A percentile compares a stretch with the other conserved stretches of the same genome.
These are phyloP conservation scores for Orientallactaga sibirica DNA, from an alignment of 2,797 vertebrate species.

Conservation along the genomic window DNA sequence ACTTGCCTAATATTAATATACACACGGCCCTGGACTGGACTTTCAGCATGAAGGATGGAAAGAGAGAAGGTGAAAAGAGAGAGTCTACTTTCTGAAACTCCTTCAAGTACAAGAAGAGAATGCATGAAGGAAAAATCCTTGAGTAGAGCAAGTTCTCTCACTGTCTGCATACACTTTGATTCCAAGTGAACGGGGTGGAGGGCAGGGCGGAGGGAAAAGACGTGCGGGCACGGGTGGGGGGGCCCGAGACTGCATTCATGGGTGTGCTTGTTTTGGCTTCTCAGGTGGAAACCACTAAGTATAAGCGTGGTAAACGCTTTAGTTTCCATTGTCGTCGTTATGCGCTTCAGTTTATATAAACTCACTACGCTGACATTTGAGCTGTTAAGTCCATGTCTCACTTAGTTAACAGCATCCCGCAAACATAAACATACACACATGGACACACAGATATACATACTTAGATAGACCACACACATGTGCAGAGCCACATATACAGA, in stretches of 20 bases:
- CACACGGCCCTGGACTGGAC: too few species aligned
- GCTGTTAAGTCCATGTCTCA: conserved; percentile 18
- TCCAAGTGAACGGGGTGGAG: not conserved
- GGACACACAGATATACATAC: not conserved
- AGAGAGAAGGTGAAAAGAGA: too few species aligned
- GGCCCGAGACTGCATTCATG: not conserved
- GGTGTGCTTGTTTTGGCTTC: not conserved
- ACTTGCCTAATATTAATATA: too few species aligned
- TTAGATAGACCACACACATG: not conserved
- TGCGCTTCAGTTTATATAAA: not conserved
- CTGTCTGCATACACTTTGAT: not conserved
- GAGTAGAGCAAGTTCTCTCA: not conserved
- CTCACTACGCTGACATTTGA: not conserved
- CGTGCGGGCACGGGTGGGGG: not conserved
- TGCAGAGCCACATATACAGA: not conserved
- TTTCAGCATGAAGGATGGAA: not conserved
- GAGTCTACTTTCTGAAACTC: conserved; percentile 27
- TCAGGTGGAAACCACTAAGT: conserved; percentile 31
- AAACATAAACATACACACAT: not conserved
- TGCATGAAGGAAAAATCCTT: not conserved
- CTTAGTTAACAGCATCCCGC: conserved; percentile 10
- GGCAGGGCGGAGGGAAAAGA: not conserved
- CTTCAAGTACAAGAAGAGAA: not conserved
- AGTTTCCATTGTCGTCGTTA: conserved; percentile 1
- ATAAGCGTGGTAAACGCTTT: not conserved